phyloP scores from a whole-genome alignment of 1,140 invertebrate species.

The Drosophila nigrodunni region DNA sequence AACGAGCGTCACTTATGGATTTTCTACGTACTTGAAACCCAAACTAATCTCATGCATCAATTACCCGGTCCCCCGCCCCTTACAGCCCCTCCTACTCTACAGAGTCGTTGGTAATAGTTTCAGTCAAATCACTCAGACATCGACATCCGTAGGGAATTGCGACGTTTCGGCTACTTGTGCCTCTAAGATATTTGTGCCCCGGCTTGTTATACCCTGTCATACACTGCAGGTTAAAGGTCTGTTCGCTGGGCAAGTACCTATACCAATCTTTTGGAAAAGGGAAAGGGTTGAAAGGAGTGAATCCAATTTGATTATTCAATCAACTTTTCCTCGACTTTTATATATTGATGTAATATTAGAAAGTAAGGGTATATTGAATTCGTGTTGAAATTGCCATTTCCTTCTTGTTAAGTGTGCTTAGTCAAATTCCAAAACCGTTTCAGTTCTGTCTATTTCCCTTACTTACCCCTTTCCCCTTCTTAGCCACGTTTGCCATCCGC shows the following conservation, averaged over 20 bases:
- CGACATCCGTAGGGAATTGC: constrained; percentile 72
- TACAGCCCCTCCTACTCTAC: neutral
- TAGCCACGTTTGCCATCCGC: constrained; percentile 42
- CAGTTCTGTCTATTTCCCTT: constrained; percentile 25
- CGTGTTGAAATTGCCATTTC: constrained; percentile 30
- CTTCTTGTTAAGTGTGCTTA: constrained; percentile 60
- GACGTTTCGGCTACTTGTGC: constrained; percentile 37
- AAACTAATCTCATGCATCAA: constrained; percentile 82
- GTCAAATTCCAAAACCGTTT: constrained; percentile 57
- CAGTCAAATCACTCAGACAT: constrained; percentile 62
- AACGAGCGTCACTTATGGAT: constrained; percentile 77
- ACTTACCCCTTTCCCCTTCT: neutral
- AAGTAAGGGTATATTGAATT: constrained; percentile 34
- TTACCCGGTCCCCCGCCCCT: constrained; percentile 54
- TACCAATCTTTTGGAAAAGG: neutral
- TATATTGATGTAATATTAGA: neutral
- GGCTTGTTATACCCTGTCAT: constrained; percentile 29
- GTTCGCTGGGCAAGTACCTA: neutral
- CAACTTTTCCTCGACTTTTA: neutral
- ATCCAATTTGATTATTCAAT: neutral
- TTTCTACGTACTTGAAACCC: constrained; percentile 75
- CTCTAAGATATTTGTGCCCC: constrained; percentile 13
- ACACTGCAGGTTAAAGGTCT: constrained; percentile 4
- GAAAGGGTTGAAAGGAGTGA: neutral
- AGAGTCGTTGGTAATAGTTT: constrained; percentile 19